Evolutionary conservation across 2,888 invertebrate genomes (phyloP).

Genomic region (Lasioglossum lativentre): DNA sequence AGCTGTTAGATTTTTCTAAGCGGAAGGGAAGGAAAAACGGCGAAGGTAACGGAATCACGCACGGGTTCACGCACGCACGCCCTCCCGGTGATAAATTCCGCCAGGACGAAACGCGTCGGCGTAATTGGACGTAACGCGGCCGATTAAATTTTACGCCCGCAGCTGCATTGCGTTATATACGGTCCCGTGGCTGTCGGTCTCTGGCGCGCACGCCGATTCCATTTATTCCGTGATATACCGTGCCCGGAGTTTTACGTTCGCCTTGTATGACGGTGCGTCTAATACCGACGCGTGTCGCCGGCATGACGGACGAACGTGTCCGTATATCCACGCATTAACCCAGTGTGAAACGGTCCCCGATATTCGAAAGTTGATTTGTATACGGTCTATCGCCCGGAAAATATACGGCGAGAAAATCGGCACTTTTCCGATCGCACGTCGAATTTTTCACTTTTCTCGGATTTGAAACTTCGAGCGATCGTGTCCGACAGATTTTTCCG

Average conservation of each 20-base stretch:
- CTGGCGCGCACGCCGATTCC: slow-evolving; percentile 26
- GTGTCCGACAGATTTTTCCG: not conserved
- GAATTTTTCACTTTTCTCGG: not conserved
- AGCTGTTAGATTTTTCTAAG: not conserved
- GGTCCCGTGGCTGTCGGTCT: slow-evolving; percentile 38
- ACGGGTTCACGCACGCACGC: slow-evolving; percentile 31
- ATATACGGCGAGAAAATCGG: not conserved
- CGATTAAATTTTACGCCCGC: slow-evolving; percentile 69
- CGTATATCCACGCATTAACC: not conserved
- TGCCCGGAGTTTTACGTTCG: slow-evolving; percentile 13
- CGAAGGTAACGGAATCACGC: slow-evolving; percentile 5
- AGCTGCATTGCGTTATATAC: slow-evolving; percentile 51
- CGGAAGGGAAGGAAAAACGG: not conserved
- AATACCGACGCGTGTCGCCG: not conserved
- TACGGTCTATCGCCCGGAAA: not conserved
- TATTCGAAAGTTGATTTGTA: not conserved
- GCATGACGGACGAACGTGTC: not conserved
- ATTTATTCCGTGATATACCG: slow-evolving; percentile 42
- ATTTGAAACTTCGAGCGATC: not conserved
- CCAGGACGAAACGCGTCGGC: slow-evolving; percentile 52
- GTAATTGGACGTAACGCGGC: slow-evolving; percentile 68
- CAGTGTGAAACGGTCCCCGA: not conserved
- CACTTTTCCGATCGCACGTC: not conserved
- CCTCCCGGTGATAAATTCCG: slow-evolving; percentile 41
- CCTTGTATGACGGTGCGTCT: not conserved